Evolutionary conservation across 2,888 invertebrate species (phyloP).

Genomic region (Tenthredo scrophulariae): DNA sequence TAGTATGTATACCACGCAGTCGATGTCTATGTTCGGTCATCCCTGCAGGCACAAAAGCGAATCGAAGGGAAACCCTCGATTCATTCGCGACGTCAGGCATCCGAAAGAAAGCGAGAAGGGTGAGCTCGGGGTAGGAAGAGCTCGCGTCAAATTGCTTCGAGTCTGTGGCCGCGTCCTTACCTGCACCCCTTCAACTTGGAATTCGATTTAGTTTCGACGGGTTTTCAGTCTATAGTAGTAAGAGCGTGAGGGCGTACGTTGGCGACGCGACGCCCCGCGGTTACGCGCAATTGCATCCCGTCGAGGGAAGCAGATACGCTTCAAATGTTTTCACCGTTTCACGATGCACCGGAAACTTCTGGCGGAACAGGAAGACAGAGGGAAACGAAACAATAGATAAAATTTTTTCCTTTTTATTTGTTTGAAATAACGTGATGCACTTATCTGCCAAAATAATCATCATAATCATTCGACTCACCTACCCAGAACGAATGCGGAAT

Average conservation of each 20-base stretch:
- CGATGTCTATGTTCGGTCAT: slow-evolving; percentile 12
- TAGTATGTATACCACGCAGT: not conserved
- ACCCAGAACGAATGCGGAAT: not conserved
- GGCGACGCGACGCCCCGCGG: not conserved
- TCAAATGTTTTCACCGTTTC: slow-evolving; percentile 1
- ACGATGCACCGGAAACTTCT: slow-evolving; percentile 42
- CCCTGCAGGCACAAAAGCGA: slow-evolving; percentile 44
- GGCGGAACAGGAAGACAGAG: slow-evolving; percentile 40
- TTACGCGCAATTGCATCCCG: slow-evolving; percentile 36
- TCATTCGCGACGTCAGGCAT: slow-evolving; percentile 39
- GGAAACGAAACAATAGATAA: not conserved
- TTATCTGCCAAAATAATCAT: slow-evolving; percentile 10
- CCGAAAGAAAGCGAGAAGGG: not conserved
- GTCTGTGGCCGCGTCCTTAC: slow-evolving; percentile 19
- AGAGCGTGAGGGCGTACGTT: not conserved
- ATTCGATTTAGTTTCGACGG: slow-evolving; percentile 46
- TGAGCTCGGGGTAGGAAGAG: not conserved
- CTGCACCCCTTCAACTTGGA: slow-evolving; percentile 20
- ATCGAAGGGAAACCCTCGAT: slow-evolving; percentile 37
- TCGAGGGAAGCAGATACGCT: slow-evolving; percentile 14
- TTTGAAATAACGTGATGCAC: not conserved
- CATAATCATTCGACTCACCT: not conserved
- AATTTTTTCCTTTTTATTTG: not conserved
- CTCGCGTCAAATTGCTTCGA: slow-evolving; percentile 35
- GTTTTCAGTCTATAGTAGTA: not conserved